Percentiles rank a stretch among this genome's conserved stretches.
phyloP scores from a whole-genome alignment of 2,797 vertebrate species.

The Chaunax sp. region DNA sequence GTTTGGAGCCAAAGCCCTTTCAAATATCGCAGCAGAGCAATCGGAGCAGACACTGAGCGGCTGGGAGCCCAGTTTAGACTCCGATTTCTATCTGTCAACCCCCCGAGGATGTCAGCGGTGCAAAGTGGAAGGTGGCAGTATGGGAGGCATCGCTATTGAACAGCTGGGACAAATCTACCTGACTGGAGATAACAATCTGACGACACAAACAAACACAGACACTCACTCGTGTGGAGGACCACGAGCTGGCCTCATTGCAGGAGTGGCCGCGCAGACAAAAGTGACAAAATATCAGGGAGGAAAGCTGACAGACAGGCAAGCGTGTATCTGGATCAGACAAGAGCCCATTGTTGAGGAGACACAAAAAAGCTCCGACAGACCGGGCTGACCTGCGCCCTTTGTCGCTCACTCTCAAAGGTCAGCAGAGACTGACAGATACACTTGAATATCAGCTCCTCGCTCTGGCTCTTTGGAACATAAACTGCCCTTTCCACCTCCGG shows the following conservation, averaged over 20 bases:
- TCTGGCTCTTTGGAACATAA: constrained; percentile 61
- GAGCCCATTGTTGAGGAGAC: constrained; percentile 66
- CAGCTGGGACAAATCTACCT: constrained; percentile 66
- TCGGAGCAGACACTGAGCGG: constrained; percentile 52
- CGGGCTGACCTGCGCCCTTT: constrained; percentile 60
- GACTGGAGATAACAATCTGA: constrained; percentile 79
- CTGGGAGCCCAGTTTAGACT: constrained; percentile 51
- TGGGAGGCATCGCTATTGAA: constrained; percentile 66
- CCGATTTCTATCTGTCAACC: constrained; percentile 75
- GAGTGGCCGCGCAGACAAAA: constrained; percentile 48
- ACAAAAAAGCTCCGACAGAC: constrained; percentile 57
- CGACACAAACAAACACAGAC: constrained; percentile 42
- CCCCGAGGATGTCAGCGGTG: constrained; percentile 64
- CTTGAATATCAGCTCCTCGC: constrained; percentile 58
- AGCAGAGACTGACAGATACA: constrained; percentile 64
- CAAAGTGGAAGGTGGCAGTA: constrained; percentile 63
- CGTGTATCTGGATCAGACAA: constrained; percentile 73
- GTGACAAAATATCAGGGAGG: constrained; percentile 70
- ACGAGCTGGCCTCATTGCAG: constrained; percentile 10
- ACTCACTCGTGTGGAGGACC: constrained; percentile 48
- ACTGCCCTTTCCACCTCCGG: constrained; percentile 69
- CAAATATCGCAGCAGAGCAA: constrained; percentile 49
- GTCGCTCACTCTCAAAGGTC: constrained; percentile 52
- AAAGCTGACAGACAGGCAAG: constrained; percentile 73
- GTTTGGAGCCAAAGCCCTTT: constrained; percentile 65